Evolutionary conservation across 2,888 invertebrate species (phyloP), one percentile per base, ranked within the genome.

Genomic region (Diabrotica balteata): DNA sequence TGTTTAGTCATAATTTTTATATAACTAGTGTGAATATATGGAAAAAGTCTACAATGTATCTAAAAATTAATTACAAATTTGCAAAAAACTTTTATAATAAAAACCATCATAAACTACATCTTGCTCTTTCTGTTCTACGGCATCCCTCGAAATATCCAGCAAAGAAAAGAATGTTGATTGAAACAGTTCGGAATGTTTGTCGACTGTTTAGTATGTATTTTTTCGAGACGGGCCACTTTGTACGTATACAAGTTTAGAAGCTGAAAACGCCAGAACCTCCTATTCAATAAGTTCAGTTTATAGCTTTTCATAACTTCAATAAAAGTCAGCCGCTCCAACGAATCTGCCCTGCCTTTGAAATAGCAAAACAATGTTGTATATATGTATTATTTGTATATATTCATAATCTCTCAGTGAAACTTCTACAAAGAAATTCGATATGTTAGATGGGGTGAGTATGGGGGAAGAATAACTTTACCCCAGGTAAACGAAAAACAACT

Each of bases 251-350:
- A 44, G 44, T 63, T 63, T 68, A 67, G 70, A 62, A 68, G 68
- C 63, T 69, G 51, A 64, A 59, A 67, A 72, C 63, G 67, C 72
- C 59, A 76, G 75, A 77, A 78, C 76, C 75, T 74, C 73, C 73
- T 73, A 78, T 78, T 75, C 76, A 77, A 76, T 76, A 78, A 75
- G 73, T 75, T 76, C 46, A 64, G 50, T 77, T 78, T 75, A 77
- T 77, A 70, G 77, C 74, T 77, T 77, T 77, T 77, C 77, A 78
- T 78, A 78, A 78, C 77, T 74, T 75, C 72, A 74, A 78, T 78
- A 78, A 76, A 77, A 76, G 73, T 74, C 75, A 75, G 71, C 75
- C 75, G 76, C 76, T 74, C 70, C 57, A 75, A 69, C 70, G 73
- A 76, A 67, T 75, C 72, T 75, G 17, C 43, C 43, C 42, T 63